phyloP scores from a whole-genome alignment of 2,113 vertebrate species.

The Triplophysa rosa region DNA sequence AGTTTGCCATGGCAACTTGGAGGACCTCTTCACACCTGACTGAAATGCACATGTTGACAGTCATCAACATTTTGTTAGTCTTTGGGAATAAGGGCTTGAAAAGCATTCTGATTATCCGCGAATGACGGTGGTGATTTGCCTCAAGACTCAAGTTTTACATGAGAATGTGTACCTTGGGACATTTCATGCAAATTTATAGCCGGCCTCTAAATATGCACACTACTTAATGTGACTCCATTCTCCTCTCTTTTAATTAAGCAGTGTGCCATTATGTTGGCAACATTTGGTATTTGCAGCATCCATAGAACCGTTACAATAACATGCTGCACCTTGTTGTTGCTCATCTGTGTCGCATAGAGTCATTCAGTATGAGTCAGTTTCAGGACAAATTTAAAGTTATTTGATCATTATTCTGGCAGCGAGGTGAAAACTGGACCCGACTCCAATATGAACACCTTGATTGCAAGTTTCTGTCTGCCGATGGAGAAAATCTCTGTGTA shows the following conservation, averaged over 20 bases:
- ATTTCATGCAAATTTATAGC: too few relatives aligned
- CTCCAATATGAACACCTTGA: slow-evolving; percentile 3
- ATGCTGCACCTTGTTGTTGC: too few relatives aligned
- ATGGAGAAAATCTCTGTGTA: slow-evolving; percentile 14
- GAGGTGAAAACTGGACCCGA: slow-evolving; percentile 1
- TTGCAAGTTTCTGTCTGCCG: slow-evolving; percentile 14
- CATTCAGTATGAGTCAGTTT: background rate
- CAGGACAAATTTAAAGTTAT: background rate
- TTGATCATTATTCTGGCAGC: background rate
- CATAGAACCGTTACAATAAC: too few relatives aligned
- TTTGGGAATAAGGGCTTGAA: background rate
- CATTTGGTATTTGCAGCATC: too few relatives aligned
- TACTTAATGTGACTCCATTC: background rate
- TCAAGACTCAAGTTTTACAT: background rate
- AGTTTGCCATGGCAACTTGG: slow-evolving; percentile 59
- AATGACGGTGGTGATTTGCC: background rate
- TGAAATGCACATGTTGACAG: slow-evolving; percentile 35
- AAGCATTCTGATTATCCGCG: background rate
- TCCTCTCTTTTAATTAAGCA: too few relatives aligned
- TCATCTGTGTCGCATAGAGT: background rate
- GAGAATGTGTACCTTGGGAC: background rate
- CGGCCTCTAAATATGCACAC: background rate
- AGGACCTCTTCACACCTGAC: slow-evolving; percentile 40
- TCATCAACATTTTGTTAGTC: slow-evolving; percentile 15
- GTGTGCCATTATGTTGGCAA: too few relatives aligned